Percentiles rank a stretch among this genome's conserved stretches.
Conservation (phyloP, 2,113 vertebrate genomes). For the Nothocercus julius region DNA sequence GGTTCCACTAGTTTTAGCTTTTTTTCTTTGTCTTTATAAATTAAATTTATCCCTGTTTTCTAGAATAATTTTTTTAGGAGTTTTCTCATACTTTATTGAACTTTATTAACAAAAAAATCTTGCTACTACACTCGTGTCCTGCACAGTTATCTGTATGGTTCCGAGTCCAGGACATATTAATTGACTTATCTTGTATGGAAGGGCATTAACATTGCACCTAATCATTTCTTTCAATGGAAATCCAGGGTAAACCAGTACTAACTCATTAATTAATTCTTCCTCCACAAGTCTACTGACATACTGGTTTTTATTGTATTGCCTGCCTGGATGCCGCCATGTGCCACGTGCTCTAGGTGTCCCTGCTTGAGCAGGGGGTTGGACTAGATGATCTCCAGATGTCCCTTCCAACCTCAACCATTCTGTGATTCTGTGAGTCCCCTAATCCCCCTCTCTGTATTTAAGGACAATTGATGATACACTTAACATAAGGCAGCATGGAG, state of each 20-base stretch:
- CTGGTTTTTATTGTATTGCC: not conserved
- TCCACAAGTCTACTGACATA: not conserved
- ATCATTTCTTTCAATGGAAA: not conserved
- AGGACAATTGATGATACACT: not conserved
- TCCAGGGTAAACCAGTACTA: not conserved
- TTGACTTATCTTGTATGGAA: rapidly evolving
- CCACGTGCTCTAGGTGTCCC: too few relatives aligned
- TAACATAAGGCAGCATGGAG: not conserved
- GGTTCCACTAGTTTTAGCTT: not conserved
- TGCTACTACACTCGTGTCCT: not conserved
- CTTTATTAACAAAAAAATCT: not conserved
- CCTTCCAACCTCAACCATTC: too few relatives aligned
- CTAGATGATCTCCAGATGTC: too few relatives aligned
- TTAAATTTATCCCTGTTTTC: not conserved
- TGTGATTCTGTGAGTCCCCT: too few relatives aligned
- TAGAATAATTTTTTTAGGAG: not conserved
- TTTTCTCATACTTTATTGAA: not conserved
- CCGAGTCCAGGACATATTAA: not conserved
- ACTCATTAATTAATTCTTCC: not conserved
- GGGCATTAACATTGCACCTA: not conserved
- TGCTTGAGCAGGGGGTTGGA: too few relatives aligned
- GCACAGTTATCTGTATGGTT: not conserved
- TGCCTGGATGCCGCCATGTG: too few relatives aligned
- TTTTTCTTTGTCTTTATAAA: not conserved
- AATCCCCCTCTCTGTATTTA: not conserved